Evolutionary conservation across 35 echinoderm and acorn worm species (phyloP).

Genomic region (Holothuria glaberrima): DNA sequence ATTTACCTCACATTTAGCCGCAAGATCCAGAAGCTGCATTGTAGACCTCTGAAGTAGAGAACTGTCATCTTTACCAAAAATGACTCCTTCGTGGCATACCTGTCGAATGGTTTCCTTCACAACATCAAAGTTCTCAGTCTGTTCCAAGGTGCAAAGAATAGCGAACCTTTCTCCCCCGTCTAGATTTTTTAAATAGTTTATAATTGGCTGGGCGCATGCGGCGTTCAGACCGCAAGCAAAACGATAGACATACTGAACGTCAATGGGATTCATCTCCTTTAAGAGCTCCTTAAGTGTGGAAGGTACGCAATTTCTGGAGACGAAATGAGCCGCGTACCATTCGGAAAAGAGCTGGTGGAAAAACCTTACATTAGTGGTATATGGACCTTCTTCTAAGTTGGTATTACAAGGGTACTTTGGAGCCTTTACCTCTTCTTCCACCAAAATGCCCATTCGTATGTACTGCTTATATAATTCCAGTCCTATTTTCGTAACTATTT

Average conservation of each 20-base stretch:
- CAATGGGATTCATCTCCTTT: no score
- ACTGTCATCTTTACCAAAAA: background rate
- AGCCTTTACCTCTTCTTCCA: background rate
- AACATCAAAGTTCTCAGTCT: background rate
- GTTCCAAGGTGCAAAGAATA: background rate
- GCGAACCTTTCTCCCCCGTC: background rate
- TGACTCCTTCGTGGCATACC: background rate
- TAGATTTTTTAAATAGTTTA: background rate
- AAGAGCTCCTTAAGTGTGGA: background rate
- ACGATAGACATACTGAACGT: constrained; percentile 19
- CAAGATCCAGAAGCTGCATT: background rate
- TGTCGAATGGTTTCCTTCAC: background rate
- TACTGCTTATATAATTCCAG: background rate
- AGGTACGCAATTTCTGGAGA: background rate
- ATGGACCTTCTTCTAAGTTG: background rate
- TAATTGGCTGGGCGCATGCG: background rate
- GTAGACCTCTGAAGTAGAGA: background rate
- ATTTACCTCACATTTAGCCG: no score
- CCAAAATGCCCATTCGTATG: background rate
- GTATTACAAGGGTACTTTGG: background rate
- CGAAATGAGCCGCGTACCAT: constrained; percentile 34
- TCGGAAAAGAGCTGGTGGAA: constrained; percentile 22
- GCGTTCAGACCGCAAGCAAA: constrained; percentile 20
- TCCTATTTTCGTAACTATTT: background rate
- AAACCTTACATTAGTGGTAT: background rate